Evolutionary conservation across 2,888 invertebrate species (phyloP), one percentile per base, ranked within the genome.

Genomic region (Cosmia pyralina): DNA sequence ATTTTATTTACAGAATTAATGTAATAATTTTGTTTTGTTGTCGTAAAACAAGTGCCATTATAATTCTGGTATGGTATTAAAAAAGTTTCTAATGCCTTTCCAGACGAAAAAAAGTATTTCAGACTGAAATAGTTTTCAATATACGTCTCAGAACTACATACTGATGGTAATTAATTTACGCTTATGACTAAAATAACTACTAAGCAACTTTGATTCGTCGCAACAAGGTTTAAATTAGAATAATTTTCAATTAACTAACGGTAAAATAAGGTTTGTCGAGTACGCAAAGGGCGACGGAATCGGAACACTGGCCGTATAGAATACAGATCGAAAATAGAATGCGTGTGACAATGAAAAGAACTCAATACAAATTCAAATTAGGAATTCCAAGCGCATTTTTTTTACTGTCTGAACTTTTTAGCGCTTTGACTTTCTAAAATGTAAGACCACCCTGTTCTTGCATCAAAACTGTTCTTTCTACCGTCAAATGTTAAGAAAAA

Each of bases 321-420:
- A 85, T 85, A 86, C 85, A 81, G 75, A 84, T 81, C 72, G 67
- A 83, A 86, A 86, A 85, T 86, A 85, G 85, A 86, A 85, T 83
- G 85, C 76, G 72, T 77, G 85, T 85, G 85, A 85, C 85, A 85
- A 86, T 86, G 86, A 86, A 86, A 86, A 85, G 65, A 86, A 86
- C 72, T 77, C 84, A 86, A 83, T 81, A 84, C 81, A 84, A 77
- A 81, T 86, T 86, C 83, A 85, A 86, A 85, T 86, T 86, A 76
- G 72, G 85, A 84, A 85, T 85, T 86, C 85, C 65, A 22, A 28
- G 22, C 63, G 63, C 60, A 79, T 76, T 74, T 75, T 81, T 75
- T 74, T 83, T 63, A 60, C 41, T 46, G 77, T 78, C 65, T 78
- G 80, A 55, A 69, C 66, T 75, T 82, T 77, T 77, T 85, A 72